Base-by-base conservation (phyloP, 2,113 vertebrate genomes). In the Nestor notabilis region DNA sequence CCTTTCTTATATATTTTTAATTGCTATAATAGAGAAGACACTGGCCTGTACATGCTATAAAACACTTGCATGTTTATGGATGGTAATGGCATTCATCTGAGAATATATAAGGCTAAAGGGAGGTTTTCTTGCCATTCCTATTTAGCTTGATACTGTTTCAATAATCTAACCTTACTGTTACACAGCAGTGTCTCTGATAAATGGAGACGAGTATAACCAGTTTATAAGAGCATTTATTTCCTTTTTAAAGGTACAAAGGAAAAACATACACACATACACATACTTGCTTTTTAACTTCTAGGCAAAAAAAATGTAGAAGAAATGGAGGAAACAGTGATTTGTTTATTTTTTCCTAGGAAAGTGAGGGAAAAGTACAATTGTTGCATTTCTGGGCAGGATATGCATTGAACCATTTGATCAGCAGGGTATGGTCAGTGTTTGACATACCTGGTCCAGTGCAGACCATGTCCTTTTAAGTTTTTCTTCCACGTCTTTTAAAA, bases 311-410 rank as follows among this genome's bases (percentile, higher is more conserved):
- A 41, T 24, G 11, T 33, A 69, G 11, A 39, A 90, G 46, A 35
- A 70, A 8, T 33, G 33, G 56, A 35, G 56, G 56, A 58, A 58
- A 58, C 56, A 96, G 83, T 89, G 87, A 83, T 64, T 61, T 78
- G 27, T 95, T 70, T 89, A 11, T 94, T 49, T 83, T 87, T 81
- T 33, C 83, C 89, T 64, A 93, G 86, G 89, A 83, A 78, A 61
- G 80, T 64, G 52, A 89, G 94, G 91, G 79, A 50, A 92, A 93
- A 74, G 68, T 80, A 49, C 64, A 90, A 7, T 78, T 71, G 61
- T 92, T 96, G 87, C 72, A 46, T 95, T 85, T 95, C 87, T 87
- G 95, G 92, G 23, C 87, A 96, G 94, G 81, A 68, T 88, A 9
- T 25, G 50, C 95, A 7, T 28, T 82, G 93, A 63, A 64, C 72